These are phyloP conservation scores for Ctenochaetus hawaiiensis DNA, from an alignment of 2,797 vertebrate genomes.

Conservation along the genomic window DNA sequence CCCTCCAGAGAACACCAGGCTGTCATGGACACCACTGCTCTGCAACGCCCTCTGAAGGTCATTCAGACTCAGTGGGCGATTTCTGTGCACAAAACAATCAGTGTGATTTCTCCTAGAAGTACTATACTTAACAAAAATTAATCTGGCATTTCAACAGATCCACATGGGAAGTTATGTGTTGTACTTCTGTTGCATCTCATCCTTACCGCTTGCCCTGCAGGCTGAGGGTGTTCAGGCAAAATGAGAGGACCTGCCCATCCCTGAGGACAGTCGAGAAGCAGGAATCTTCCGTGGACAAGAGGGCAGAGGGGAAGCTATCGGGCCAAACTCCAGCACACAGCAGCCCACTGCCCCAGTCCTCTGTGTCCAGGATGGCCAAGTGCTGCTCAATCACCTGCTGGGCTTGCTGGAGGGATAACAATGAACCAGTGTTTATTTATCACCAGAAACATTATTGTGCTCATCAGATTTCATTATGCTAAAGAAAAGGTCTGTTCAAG, in stretches of 20 bases:
- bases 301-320: slow-evolving; percentile 89
- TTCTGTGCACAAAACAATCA: slow-evolving; percentile 79
- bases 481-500: not conserved
- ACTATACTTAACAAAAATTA: not conserved
- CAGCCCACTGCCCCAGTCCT: slow-evolving; percentile 87
- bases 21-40: slow-evolving; percentile 85
- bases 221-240: slow-evolving; percentile 92
- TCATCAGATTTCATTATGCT: not conserved
- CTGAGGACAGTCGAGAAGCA: slow-evolving; percentile 89
- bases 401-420: slow-evolving; percentile 81
- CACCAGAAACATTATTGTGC: not conserved
- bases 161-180: not conserved
- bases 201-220: slow-evolving; percentile 89
- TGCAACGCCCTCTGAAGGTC: slow-evolving; percentile 91
- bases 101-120: not conserved
- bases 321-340: slow-evolving; percentile 95
- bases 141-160: not conserved
- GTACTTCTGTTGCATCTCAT: not conserved
- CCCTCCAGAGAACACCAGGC: slow-evolving; percentile 84
- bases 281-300: slow-evolving; percentile 92
- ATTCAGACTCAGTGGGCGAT: slow-evolving; percentile 88
- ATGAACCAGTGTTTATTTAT: not conserved
- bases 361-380: slow-evolving; percentile 83
- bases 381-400: slow-evolving; percentile 89
- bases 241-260: slow-evolving; percentile 93